Percentiles rank a stretch among this genome's conserved stretches.
Evolutionary conservation across 2,888 invertebrate genomes (phyloP).

Genomic region (Blastobasis lacticolella): DNA sequence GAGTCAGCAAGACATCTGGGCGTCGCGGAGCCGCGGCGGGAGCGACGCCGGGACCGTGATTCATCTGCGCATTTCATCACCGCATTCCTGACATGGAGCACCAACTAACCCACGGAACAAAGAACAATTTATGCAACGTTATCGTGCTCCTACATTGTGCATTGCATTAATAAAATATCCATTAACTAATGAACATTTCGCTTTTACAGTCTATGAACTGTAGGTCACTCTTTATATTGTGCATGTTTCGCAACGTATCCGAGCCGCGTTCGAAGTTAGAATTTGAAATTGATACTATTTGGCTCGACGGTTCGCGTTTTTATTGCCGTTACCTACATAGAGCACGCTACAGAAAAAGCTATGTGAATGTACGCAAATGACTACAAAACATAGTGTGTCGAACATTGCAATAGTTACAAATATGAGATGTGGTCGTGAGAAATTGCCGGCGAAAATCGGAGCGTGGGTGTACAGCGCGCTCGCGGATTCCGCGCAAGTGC

Average conservation of each 20-base stretch:
- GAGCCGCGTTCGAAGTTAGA: too few species aligned
- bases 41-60: slow-evolving; percentile 34
- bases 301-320: background rate
- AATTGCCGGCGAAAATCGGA: slow-evolving; percentile 55
- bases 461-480: slow-evolving; percentile 62
- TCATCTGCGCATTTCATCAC: slow-evolving; percentile 53
- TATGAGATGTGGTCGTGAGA: slow-evolving; percentile 55
- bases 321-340: slow-evolving; percentile 40
- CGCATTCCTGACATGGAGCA: slow-evolving; percentile 32
- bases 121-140: background rate
- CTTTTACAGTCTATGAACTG: too few species aligned
- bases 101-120: slow-evolving; percentile 12
- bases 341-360: slow-evolving; percentile 32
- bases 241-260: slow-evolving; percentile 25
- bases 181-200: too few species aligned
- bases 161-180: too few species aligned
- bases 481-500: slow-evolving; percentile 46
- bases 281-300: too few species aligned
- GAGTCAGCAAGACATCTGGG: slow-evolving; percentile 58
- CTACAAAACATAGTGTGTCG: slow-evolving; percentile 40
- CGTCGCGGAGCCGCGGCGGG: slow-evolving; percentile 31
- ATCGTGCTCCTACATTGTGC: too few species aligned
- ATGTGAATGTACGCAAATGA: slow-evolving; percentile 42
- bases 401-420: slow-evolving; percentile 40
- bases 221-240: too few species aligned